Percentiles rank a stretch among this genome's conserved stretches.
These are phyloP conservation scores for Diplazon laetatorius DNA, from an alignment of 2,888 invertebrate genomes.

Conservation along the genomic window DNA sequence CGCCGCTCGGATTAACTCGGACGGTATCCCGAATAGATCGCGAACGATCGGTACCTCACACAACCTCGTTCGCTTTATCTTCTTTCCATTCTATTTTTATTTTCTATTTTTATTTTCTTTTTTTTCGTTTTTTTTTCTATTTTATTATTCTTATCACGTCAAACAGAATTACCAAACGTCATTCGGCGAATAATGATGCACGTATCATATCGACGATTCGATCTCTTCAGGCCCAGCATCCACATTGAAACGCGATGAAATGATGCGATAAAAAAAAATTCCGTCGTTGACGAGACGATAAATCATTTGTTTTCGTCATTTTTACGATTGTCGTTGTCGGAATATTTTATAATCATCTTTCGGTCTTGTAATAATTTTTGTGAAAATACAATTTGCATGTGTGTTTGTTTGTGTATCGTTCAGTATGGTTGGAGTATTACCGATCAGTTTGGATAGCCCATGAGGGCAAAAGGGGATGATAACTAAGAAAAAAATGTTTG, in stretches of 20 bases:
- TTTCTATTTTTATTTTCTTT: background rate
- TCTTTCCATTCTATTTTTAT: background rate
- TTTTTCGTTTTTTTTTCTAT: background rate
- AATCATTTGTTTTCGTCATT: conserved; percentile 26
- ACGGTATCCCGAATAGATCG: too few relatives aligned
- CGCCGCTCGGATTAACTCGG: too few relatives aligned
- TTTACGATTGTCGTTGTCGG: background rate
- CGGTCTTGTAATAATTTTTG: conserved; percentile 15
- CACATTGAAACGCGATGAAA: conserved; percentile 8
- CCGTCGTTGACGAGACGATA: conserved; percentile 5
- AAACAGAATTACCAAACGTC: conserved; percentile 30
- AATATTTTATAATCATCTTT: conserved; percentile 13
- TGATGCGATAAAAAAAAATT: conserved; percentile 2
- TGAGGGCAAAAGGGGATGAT: too few relatives aligned
- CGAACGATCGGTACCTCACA: background rate
- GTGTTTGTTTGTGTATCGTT: too few relatives aligned
- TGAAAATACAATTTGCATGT: background rate
- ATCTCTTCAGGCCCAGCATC: conserved; percentile 1
- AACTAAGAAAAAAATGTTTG: too few relatives aligned
- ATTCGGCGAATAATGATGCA: conserved; percentile 22
- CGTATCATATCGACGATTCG: conserved; percentile 3
- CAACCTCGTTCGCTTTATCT: background rate
- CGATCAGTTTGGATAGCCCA: too few relatives aligned
- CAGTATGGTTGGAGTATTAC: too few relatives aligned
- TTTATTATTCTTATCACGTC: conserved; percentile 3